These are phyloP conservation scores for Microcebus lehilahytsara DNA, from an alignment of 2,113 vertebrate species.

Conservation along the genomic window DNA sequence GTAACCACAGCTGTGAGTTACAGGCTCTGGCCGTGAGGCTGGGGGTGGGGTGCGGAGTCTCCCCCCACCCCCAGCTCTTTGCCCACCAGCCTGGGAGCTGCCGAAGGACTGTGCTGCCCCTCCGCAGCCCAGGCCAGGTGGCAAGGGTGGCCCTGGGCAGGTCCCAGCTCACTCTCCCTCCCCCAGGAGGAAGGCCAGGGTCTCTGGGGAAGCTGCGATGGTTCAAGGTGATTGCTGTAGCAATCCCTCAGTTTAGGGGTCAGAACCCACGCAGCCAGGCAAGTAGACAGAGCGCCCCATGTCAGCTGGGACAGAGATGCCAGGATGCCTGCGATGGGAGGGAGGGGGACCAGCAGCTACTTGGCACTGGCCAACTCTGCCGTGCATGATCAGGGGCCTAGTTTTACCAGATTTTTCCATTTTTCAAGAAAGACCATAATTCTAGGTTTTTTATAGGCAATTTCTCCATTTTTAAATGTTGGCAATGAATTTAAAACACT, in stretches of 20 bases:
- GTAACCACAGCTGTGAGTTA: slow-evolving; percentile 67
- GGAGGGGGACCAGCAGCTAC: neutral
- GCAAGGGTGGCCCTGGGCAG: neutral
- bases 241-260: neutral
- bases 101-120: neutral
- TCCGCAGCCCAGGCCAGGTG: neutral
- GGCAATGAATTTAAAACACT: neutral
- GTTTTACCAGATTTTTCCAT: neutral
- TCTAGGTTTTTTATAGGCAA: neutral
- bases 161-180: neutral
- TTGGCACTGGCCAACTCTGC: neutral
- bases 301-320: neutral
- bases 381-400: neutral
- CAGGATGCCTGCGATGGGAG: neutral
- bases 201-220: neutral
- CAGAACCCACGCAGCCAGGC: neutral
- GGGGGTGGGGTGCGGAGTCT: neutral
- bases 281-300: neutral
- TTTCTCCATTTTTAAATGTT: neutral
- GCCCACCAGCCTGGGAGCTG: neutral
- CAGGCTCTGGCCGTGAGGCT: slow-evolving; percentile 1
- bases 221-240: neutral
- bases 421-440: neutral
- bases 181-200: neutral
- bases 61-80: neutral